Evolutionary conservation across 2,113 vertebrate species (phyloP).

Genomic region (Otolemur garnettii): DNA sequence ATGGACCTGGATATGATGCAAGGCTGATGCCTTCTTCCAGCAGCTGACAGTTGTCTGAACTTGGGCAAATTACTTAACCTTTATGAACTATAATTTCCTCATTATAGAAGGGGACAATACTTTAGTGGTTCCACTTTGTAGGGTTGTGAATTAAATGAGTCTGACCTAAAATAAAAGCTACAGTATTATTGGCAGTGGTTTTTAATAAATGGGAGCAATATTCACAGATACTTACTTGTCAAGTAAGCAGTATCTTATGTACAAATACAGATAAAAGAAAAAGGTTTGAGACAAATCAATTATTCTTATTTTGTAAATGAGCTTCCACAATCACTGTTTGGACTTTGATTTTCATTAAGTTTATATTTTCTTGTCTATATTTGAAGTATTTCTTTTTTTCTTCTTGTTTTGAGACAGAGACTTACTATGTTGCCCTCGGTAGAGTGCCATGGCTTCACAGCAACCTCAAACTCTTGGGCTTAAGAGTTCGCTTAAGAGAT

Average conservation of each 20-base stretch:
- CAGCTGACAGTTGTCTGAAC: neutral
- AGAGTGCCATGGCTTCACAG: no score
- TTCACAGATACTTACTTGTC: neutral
- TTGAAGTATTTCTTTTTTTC: slow-evolving; percentile 25
- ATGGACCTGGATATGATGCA: neutral
- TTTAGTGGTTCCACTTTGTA: neutral
- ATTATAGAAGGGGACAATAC: neutral
- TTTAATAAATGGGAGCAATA: slow-evolving; percentile 43
- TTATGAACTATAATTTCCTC: slow-evolving; percentile 25
- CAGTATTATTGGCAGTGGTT: neutral
- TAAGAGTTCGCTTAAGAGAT: no score
- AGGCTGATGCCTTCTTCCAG: neutral
- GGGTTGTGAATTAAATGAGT: slow-evolving; percentile 5
- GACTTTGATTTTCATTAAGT: slow-evolving; percentile 37
- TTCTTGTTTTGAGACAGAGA: no score
- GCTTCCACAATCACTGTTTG: neutral
- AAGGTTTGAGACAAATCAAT: neutral
- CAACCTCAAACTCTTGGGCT: no score
- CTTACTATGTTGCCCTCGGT: no score
- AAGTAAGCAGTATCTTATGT: neutral
- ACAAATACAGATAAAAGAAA: slow-evolving; percentile 26
- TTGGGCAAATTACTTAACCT: slow-evolving; percentile 49
- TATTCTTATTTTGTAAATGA: slow-evolving; percentile 22
- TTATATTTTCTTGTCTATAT: slow-evolving; percentile 36
- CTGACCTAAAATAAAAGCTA: neutral